phyloP scores from a whole-genome alignment of 2,888 invertebrate species.

The Sinopyrophorus schimmeli region DNA sequence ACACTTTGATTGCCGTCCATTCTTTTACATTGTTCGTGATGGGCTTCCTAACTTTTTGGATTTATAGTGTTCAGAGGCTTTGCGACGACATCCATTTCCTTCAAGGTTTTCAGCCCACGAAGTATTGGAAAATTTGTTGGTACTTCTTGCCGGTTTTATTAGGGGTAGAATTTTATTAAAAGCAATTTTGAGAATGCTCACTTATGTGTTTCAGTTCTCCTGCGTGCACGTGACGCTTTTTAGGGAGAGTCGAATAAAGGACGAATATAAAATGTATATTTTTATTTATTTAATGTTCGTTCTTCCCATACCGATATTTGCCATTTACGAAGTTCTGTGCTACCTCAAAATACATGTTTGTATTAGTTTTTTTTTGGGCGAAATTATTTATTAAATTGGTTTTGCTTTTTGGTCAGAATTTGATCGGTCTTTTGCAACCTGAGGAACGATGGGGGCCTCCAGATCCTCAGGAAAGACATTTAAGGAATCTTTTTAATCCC shows the following conservation, averaged over 20 bases:
- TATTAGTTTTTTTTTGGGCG: background rate
- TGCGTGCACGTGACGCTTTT: background rate
- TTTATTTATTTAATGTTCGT: background rate
- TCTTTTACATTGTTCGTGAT: constrained; percentile 26
- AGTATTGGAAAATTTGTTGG: constrained; percentile 39
- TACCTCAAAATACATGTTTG: constrained; percentile 17
- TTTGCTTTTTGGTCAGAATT: constrained; percentile 16
- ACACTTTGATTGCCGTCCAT: constrained; percentile 8
- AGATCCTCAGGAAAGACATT: constrained; percentile 21
- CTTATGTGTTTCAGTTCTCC: background rate
- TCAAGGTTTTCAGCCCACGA: constrained; percentile 35
- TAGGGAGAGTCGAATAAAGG: background rate
- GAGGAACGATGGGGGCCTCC: constrained; percentile 35
- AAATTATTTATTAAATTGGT: background rate
- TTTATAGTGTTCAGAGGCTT: constrained; percentile 37
- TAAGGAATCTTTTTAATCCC: constrained; percentile 33
- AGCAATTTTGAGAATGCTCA: background rate
- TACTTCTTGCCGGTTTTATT: constrained; percentile 29
- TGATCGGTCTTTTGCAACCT: constrained; percentile 33
- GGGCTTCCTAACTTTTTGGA: constrained; percentile 32
- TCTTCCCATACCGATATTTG: constrained; percentile 8
- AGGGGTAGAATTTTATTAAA: constrained; percentile 11
- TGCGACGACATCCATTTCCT: constrained; percentile 40
- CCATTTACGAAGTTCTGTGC: constrained; percentile 8
- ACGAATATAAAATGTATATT: background rate